A percentile compares a stretch with the other conserved stretches of the same genome.
Conservation (phyloP, 2,113 vertebrate genomes). For the Corythornis cristatus region DNA sequence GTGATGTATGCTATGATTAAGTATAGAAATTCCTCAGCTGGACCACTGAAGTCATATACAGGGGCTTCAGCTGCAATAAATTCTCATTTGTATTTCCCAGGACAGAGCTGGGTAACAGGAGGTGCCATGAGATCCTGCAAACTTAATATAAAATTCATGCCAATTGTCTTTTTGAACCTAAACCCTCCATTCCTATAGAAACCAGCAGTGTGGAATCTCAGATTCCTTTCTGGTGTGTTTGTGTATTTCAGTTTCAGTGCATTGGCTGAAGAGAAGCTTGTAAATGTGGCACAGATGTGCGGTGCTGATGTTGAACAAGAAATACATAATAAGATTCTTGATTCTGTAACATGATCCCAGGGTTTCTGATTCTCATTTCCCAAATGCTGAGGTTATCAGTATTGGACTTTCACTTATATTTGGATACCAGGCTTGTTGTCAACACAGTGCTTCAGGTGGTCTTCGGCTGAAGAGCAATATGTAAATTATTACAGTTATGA, state of each 20-base stretch:
- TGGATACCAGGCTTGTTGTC: not conserved
- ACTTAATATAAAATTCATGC: not conserved
- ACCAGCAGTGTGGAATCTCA: not conserved
- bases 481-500: not conserved
- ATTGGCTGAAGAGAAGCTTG: not conserved
- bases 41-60: not conserved
- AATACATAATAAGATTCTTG: not conserved
- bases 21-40: not conserved
- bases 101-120: not conserved
- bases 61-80: not conserved
- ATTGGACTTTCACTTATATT: not conserved
- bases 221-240: not conserved
- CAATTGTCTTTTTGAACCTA: not conserved
- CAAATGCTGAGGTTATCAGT: not conserved
- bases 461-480: not conserved
- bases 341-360: not conserved
- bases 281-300: not conserved
- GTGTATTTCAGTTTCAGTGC: not conserved
- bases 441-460: not conserved
- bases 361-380: not conserved
- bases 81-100: not conserved
- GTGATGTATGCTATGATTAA: not conserved
- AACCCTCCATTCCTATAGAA: not conserved
- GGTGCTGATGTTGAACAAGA: not conserved
- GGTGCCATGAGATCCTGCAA: not conserved